Evolutionary conservation across 2,797 vertebrate species (phyloP), one percentile per base, ranked within the genome.

Genomic region (Oreochromis mossambicus): DNA sequence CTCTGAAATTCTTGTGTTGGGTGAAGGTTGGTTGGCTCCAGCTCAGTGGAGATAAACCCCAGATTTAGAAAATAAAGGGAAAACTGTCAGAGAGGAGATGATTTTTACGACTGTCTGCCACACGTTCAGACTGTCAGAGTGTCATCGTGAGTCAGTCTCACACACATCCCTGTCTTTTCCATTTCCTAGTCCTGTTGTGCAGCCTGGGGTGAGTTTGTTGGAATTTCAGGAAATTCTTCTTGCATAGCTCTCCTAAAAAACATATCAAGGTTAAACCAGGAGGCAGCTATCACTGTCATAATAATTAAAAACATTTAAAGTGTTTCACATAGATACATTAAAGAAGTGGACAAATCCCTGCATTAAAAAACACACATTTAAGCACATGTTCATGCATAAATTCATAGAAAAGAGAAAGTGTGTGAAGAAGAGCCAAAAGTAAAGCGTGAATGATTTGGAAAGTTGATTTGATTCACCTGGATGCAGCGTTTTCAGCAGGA

Each of bases 1-100:
- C 86, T 91, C 61, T 14, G 32, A 87, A 75, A 91, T 92, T 92
- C 91, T 82, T 88, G 77, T 14, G 14, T 56, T 78, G 91, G 89
- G 85, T 61, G 82, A 92, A 90, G 80, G 82, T 85, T 77, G 70
- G 68, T 68, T 29, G 50, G 46, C 70, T 51, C 70, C 70, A 34
- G 13, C 55, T 38, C 79, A 75, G 26, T 89, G 91, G 83, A 88
- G 82, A 66, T 24, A 14, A 86, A 83, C 79, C 86, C 89, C 83
- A 51, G 24, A 5, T 24, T 50, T 19, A 75, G 10, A 48, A 77
- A 80, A 26, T 17, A 26, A 7, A 70, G 12, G 8, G 21, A 48
- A 48, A 73, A 73, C 85, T 55, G 78, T 26, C 24, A 8, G 8
- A 43, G 8, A 32, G 43, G 43, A 66, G 85, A 81, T 51, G 85